Percentiles rank a stretch among this genome's conserved stretches.
phyloP scores from a whole-genome alignment of 2,113 vertebrate genomes.

The Seriola aureovittata region DNA sequence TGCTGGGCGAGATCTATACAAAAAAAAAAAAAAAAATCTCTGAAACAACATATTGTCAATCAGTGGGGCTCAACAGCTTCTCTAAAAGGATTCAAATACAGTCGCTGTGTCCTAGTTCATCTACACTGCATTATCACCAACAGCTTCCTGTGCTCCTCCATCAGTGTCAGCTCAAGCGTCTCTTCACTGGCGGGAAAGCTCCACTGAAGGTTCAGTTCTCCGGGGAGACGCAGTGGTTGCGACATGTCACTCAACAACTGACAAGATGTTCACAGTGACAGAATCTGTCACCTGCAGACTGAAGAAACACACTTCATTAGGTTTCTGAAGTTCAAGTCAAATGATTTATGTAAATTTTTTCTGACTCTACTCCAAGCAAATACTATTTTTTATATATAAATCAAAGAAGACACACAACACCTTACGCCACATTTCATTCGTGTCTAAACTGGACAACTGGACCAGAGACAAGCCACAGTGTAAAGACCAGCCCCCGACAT shows the following conservation, averaged over 20 bases:
- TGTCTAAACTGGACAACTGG: not conserved
- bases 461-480: not conserved
- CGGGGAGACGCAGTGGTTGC: not conserved
- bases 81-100: not conserved
- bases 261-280: conserved; percentile 29
- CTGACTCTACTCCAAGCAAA: not conserved
- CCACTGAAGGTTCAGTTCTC: conserved; percentile 24
- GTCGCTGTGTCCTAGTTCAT: not conserved
- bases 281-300: conserved; percentile 38
- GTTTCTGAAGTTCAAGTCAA: not conserved
- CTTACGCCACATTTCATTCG: not conserved
- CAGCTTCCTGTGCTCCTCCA: conserved; percentile 4
- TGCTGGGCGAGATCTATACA: not conserved
- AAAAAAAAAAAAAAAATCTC: not conserved
- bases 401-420: not conserved
- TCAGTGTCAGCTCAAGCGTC: not conserved
- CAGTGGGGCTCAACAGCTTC: not conserved
- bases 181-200: not conserved
- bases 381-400: too few relatives aligned
- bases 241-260: conserved; percentile 42
- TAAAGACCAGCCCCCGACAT: not conserved
- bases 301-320: not conserved
- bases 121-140: not conserved
- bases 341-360: not conserved
- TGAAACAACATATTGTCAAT: not conserved